Base-by-base conservation (phyloP, 2,113 vertebrate genomes). In the Zingel zingel region DNA sequence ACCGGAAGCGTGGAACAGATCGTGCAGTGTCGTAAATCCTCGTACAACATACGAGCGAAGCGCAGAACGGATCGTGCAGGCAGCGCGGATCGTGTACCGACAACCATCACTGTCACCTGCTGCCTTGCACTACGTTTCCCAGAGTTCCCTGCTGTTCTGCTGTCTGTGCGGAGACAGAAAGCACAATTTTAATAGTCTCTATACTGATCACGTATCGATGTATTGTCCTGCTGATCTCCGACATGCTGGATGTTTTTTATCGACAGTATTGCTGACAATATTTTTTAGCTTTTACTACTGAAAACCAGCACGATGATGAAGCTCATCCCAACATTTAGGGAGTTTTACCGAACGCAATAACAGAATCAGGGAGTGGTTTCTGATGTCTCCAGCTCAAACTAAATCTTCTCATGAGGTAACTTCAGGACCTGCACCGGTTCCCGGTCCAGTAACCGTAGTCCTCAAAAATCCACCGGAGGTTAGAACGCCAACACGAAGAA, bases 51-150 rank as follows among this genome's bases (percentile, higher is more conserved):
- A n/a, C n/a, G n/a, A n/a, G n/a, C n/a, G n/a, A 27, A 0, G 27
- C 27, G 27, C 2, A 25, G 25, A 25, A 25, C 25, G 25, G 25
- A 25, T 25, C 25, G 25, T 25, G 25, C 25, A 25, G 25, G 25
- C 27, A 27, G 27, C 27, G 3, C 27, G 27, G 27, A 27, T 27
- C 2, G 27, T 27, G 27, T 27, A 27, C 27, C 27, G 27, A 27
- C 27, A 27, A 27, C 2, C 65, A 50, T 56, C 58, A 5, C 53
- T 5, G 13, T 47, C 75, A 63, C 69, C 72, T 79, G 64, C 85
- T 86, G 88, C 85, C 80, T 90, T 94, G 88, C 82, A 90, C 90
- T 91, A 86, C 66, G 76, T 88, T 85, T 87, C 91, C 88, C 89
- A 87, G 74, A 84, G 50, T 68, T 71, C 86, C 66, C 69, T 85